These are phyloP conservation scores for Chunga burmeisteri DNA, from an alignment of 2,113 vertebrate species.

Conservation along the genomic window DNA sequence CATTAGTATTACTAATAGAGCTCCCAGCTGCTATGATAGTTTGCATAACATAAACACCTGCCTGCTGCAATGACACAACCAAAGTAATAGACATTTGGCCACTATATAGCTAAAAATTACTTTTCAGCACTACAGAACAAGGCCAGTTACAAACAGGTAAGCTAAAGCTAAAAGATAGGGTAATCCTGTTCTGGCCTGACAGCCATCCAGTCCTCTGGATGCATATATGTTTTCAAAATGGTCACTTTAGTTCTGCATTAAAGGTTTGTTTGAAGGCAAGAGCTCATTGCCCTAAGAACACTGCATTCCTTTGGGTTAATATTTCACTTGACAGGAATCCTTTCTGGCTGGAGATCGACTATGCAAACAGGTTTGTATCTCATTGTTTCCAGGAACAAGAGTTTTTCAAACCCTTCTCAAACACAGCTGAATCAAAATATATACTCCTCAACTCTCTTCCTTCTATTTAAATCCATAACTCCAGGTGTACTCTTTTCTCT, in stretches of 20 bases:
- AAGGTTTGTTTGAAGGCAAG: slow-evolving; percentile 17
- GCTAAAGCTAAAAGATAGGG: background rate
- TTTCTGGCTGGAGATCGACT: slow-evolving; percentile 42
- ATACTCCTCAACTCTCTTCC: background rate
- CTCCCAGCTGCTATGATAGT: background rate
- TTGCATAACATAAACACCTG: background rate
- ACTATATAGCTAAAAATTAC: background rate
- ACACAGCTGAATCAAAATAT: background rate
- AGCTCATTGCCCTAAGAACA: slow-evolving; percentile 27
- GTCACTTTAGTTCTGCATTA: slow-evolving; percentile 32
- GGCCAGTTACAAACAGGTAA: background rate
- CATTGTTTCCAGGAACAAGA: slow-evolving; percentile 23
- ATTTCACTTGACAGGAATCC: slow-evolving; percentile 61
- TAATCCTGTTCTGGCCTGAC: background rate
- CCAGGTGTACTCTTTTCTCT: background rate
- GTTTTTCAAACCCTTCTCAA: slow-evolving; percentile 32
- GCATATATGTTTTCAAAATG: slow-evolving; percentile 50
- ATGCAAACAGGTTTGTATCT: slow-evolving; percentile 53
- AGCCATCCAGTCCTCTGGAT: background rate
- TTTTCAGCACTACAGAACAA: background rate
- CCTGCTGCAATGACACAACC: background rate
- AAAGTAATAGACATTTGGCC: background rate
- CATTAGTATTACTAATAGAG: background rate
- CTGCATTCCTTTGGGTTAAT: slow-evolving; percentile 61
- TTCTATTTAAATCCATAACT: background rate